phyloP scores from a whole-genome alignment of 2,113 vertebrate genomes.

The Labeo rohita region DNA sequence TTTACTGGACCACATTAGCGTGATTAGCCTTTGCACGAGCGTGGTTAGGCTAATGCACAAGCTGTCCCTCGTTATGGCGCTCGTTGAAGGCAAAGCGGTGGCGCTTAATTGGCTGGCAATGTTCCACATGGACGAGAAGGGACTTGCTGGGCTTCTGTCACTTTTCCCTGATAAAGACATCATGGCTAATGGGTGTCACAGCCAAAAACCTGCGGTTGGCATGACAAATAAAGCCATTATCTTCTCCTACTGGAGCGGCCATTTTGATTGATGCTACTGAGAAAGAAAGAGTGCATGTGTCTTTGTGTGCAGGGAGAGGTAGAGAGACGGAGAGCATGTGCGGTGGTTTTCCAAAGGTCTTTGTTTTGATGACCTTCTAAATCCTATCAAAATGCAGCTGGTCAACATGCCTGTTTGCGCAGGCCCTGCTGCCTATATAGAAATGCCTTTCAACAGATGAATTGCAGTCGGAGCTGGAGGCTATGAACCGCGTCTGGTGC shows the following conservation, averaged over 20 bases:
- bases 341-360: constrained; percentile 49
- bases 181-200: constrained; percentile 69
- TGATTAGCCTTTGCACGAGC: constrained; percentile 39
- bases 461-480: constrained; percentile 22
- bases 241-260: constrained; percentile 71
- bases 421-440: constrained; percentile 55
- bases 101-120: constrained; percentile 71
- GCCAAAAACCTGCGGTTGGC: constrained; percentile 70
- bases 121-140: constrained; percentile 64
- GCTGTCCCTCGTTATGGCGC: constrained; percentile 55
- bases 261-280: constrained; percentile 72
- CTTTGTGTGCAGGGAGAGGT: constrained; percentile 28
- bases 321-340: constrained; percentile 49
- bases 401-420: constrained; percentile 62
- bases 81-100: constrained; percentile 63
- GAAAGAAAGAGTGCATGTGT: constrained; percentile 54
- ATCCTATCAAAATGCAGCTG: constrained; percentile 59
- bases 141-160: constrained; percentile 71
- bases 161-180: constrained; percentile 76
- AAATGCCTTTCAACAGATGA: constrained; percentile 53
- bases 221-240: constrained; percentile 79
- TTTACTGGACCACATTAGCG: constrained; percentile 51
- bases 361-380: constrained; percentile 65
- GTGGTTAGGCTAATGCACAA: constrained; percentile 53
- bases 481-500: constrained; percentile 33